Percentiles rank a stretch among this genome's conserved stretches.
phyloP scores from a whole-genome alignment of 2,797 vertebrate genomes.

The Merluccius polli region DNA sequence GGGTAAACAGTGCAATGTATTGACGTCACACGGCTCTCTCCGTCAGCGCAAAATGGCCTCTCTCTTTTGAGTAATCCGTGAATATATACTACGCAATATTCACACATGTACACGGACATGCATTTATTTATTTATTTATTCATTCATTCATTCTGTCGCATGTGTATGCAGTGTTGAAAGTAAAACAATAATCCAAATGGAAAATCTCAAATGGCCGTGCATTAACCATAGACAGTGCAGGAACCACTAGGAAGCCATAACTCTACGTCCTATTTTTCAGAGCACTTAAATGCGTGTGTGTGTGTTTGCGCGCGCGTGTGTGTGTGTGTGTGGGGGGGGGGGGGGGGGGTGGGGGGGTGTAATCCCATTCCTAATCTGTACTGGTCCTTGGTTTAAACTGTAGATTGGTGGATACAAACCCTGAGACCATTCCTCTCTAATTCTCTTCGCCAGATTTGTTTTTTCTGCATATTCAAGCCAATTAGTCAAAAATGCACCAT shows the following conservation, averaged over 20 bases:
- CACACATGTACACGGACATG: neutral
- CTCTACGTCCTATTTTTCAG: conserved; percentile 57
- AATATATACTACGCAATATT: neutral
- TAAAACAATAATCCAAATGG: neutral
- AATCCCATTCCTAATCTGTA: too few relatives aligned
- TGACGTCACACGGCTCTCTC: neutral
- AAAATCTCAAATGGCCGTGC: conserved; percentile 84
- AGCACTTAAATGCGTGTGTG: conserved; percentile 15
- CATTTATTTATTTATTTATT: neutral
- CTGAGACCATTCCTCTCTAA: too few relatives aligned
- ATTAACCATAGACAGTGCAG: conserved; percentile 93
- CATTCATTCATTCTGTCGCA: neutral
- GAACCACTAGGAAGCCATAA: conserved; percentile 93
- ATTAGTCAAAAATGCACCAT: too few relatives aligned
- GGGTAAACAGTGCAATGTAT: neutral
- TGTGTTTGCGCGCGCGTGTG: neutral
- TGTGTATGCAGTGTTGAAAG: neutral
- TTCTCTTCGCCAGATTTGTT: neutral
- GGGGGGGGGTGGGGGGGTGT: too few relatives aligned
- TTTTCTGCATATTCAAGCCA: neutral
- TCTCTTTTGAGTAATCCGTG: neutral
- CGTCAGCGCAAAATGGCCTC: neutral
- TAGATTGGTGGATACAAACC: too few relatives aligned
- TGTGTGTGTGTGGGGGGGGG: neutral
- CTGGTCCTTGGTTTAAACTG: too few relatives aligned